Evolutionary conservation across 2,888 invertebrate species (phyloP), one percentile per base, ranked within the genome.

Genomic region (Punctoribates punctum): DNA sequence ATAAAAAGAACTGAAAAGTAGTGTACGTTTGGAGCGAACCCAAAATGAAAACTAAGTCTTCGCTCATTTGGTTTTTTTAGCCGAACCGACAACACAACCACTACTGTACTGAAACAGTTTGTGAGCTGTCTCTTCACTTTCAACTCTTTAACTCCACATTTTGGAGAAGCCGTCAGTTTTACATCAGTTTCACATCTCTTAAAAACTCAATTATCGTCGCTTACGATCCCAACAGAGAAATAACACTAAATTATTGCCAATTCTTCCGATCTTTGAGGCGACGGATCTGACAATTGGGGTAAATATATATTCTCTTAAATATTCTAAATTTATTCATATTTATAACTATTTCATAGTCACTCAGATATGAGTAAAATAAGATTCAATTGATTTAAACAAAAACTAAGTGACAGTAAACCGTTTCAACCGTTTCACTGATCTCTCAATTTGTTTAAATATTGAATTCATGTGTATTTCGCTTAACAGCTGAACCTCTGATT

Each of bases 11-110:
- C 34, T 34, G 34, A 34, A 34, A 34, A 34, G 11, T 15, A 54
- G 54, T 54, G 54, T 20, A 17, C 15, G 27, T 62, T 62, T 62
- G 62, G 62, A 62, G 6, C 25, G 27, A 62, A 15, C 62, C 62
- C 62, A 62, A 62, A 62, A 62, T 62, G 27, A 27, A 62, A 62
- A 62, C 62, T 62, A 62, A 62, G 27, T 62, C 25, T 54, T 15
- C 11, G 62, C 62, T 62, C 62, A 62, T 62, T 62, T 62, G 29
- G 27, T 62, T 62, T 57, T 57, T 62, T 27, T 51, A 62, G 62
- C n/a, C 25, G 17, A 62, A 27, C 29, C 62, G 62, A 62, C 62
- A 62, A 57, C 57, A 48, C 15, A n/a, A 62, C 62, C 15, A 62
- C 62, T 62, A 62, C 62, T 62, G 27, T n/a, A 27, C 27, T 17